These are phyloP conservation scores for Cacajao melanocephalus DNA, from an alignment of 2,797 vertebrate species.

Conservation along the genomic window DNA sequence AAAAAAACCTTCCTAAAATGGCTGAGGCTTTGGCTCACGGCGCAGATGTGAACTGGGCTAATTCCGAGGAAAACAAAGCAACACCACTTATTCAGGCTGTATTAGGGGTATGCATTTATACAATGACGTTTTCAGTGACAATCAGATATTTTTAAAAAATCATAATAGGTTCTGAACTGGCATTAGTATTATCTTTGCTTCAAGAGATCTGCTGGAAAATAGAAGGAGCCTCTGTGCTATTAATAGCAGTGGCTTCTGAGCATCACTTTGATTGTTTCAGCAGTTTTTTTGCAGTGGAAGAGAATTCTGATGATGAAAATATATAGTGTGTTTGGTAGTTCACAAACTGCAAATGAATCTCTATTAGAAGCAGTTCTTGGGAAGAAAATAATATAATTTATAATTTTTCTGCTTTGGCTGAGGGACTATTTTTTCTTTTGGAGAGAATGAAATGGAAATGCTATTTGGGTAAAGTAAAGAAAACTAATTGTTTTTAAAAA, in stretches of 20 bases:
- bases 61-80: constrained; percentile 90
- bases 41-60: constrained; percentile 96
- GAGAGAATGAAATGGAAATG: constrained; percentile 2
- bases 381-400: constrained; percentile 29
- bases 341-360: background rate
- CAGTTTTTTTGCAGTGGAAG: background rate
- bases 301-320: constrained; percentile 22
- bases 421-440: background rate
- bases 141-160: background rate
- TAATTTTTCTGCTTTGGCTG: background rate
- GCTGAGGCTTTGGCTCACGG: constrained; percentile 96
- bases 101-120: constrained; percentile 89
- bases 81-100: constrained; percentile 98
- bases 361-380: constrained; percentile 10
- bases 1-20: constrained; percentile 96
- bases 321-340: constrained; percentile 1
- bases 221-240: background rate
- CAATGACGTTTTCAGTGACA: constrained; percentile 5
- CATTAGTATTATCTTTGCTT: background rate
- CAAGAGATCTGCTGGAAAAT: constrained; percentile 30
- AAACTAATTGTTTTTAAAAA: constrained; percentile 16
- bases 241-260: constrained; percentile 13
- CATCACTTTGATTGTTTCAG: background rate
- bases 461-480: constrained; percentile 10
- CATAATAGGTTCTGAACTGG: background rate